A percentile compares a stretch with the other conserved stretches of the same genome.
Conservation (phyloP, 2,113 vertebrate species). For the Crotalus viridis region DNA sequence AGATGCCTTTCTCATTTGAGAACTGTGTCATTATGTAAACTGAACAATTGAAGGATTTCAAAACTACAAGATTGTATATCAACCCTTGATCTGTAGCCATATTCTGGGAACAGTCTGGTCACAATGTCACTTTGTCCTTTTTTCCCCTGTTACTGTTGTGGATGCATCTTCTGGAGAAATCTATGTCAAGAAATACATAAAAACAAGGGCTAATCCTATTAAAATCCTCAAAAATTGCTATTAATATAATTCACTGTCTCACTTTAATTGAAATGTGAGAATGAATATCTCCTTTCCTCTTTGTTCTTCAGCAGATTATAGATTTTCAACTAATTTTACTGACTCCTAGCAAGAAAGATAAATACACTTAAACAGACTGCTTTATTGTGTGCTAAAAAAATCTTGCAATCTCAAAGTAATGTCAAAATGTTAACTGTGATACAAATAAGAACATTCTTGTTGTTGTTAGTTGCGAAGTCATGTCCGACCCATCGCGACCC, state of each 20-base stretch:
- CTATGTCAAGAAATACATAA: neutral
- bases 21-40: neutral
- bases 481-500: no score
- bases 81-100: neutral
- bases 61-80: neutral
- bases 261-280: conserved; percentile 20
- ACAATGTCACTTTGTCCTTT: neutral
- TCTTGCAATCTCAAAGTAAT: neutral
- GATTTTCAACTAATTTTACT: neutral
- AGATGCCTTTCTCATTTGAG: neutral
- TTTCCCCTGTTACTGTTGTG: neutral
- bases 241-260: conserved; percentile 7
- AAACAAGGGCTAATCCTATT: neutral
- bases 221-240: neutral
- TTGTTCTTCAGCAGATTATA: neutral
- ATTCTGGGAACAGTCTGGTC: neutral
- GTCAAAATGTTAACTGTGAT: neutral
- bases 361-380: neutral
- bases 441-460: neutral
- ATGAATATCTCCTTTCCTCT: neutral
- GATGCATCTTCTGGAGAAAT: neutral
- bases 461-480: no score
- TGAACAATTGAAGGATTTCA: neutral
- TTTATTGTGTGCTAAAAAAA: neutral
- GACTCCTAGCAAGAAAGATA: conserved; percentile 13